Conservation (phyloP, 2,888 invertebrate genomes). For the Fragum whitleyi region DNA sequence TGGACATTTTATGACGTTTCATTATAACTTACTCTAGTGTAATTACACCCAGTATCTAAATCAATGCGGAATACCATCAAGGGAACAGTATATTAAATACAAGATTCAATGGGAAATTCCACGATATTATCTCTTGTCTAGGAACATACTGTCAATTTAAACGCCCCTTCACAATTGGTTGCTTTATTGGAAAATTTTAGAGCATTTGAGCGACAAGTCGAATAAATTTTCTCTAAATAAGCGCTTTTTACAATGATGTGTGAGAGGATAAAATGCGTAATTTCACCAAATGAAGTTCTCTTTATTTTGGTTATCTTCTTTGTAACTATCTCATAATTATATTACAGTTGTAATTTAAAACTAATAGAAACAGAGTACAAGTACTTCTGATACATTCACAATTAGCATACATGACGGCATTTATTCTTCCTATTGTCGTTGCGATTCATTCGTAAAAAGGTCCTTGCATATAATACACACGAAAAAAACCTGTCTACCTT, state of each 20-base stretch:
- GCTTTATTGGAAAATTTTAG: background rate
- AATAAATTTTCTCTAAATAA: background rate
- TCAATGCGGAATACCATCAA: conserved; percentile 12
- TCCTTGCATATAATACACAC: too few species aligned
- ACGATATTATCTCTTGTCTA: background rate
- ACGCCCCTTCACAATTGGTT: background rate
- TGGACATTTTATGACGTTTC: conserved; percentile 10
- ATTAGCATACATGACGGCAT: too few species aligned
- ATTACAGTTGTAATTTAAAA: too few species aligned
- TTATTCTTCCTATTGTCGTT: too few species aligned
- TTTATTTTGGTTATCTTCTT: too few species aligned
- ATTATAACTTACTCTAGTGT: conserved; percentile 10
- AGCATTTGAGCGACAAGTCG: too few species aligned
- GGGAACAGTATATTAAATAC: conserved; percentile 17
- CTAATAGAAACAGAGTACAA: too few species aligned
- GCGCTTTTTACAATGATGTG: background rate
- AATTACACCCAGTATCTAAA: conserved; percentile 15
- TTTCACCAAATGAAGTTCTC: too few species aligned
- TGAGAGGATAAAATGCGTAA: background rate
- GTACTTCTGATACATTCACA: too few species aligned
- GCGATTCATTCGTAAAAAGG: too few species aligned
- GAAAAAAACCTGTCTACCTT: too few species aligned
- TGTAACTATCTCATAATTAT: too few species aligned
- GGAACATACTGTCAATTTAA: background rate
- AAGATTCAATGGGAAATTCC: conserved; percentile 15